These are phyloP conservation scores for Frankliniella intonsa DNA, from an alignment of 2,888 invertebrate genomes.

Conservation along the genomic window DNA sequence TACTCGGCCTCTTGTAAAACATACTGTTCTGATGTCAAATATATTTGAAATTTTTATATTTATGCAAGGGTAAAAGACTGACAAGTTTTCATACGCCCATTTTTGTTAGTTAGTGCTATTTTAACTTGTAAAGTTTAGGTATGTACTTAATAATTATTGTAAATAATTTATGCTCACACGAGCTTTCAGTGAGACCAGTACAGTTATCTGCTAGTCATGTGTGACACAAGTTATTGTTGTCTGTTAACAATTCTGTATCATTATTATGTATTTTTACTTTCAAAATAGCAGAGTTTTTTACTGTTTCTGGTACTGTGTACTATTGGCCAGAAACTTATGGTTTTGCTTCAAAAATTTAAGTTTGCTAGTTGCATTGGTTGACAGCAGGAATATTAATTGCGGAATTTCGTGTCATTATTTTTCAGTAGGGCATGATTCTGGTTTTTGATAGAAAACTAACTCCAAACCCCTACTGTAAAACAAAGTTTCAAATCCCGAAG, in stretches of 20 bases:
- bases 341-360: no score
- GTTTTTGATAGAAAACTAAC: no score
- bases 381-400: no score
- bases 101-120: conserved; percentile 1
- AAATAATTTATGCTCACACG: neutral
- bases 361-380: no score
- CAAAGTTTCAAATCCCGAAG: no score
- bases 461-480: no score
- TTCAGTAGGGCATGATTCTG: no score
- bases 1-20: neutral
- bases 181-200: conserved; percentile 4
- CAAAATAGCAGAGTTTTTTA: neutral
- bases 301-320: no score
- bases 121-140: neutral
- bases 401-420: no score
- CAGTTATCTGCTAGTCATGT: neutral
- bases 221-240: neutral
- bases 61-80: conserved; percentile 23
- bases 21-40: neutral
- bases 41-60: neutral
- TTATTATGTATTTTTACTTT: neutral
- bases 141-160: conserved; percentile 9
- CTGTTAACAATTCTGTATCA: neutral
- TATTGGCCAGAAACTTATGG: no score
- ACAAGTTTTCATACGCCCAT: conserved; percentile 21